Base-by-base conservation (phyloP, 2,888 invertebrate genomes). In the Synergus japonicus region DNA sequence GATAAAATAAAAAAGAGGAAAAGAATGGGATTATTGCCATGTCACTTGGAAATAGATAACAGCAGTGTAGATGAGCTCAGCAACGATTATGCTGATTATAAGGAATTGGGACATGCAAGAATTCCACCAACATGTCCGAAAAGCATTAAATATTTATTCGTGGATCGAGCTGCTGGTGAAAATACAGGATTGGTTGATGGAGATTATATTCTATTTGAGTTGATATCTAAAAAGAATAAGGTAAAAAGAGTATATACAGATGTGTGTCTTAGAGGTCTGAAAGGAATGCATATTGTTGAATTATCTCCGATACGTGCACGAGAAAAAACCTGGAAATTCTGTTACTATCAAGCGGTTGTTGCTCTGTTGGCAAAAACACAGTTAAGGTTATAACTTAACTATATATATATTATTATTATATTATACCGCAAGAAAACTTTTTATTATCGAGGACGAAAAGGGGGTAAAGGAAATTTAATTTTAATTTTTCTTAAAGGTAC, bases 281-380 rank as follows among this genome's bases (percentile, higher is more conserved):
- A 84, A 77, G 91, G 91, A 0, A 91, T 91, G 91, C 89, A 88
- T 81, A 79, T 90, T 63, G 77, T 78, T 10, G 91, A 91, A 79
- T 79, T 91, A 66, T 80, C 79, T 0, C 66, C 79, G 5, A 46
- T 77, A 37, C 86, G 91, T 29, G 76, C 60, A n/a, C 87, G 89
- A 4, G 76, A 43, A 77, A 88, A 86, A 13, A 89, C 90, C n/a
- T 91, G 91, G 91, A 91, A 91, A 78, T 91, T 91, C 78, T 91
- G 91, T 64, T 87, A 91, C 76, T 91, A 88, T 81, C 91, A 90
- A 58, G 90, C 89, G 1, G 58, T 91, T 18, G 86, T 91, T 7
- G 91, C 90, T 2, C 85, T 91, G 18, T 69, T 91, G 3, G 89
- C 87, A 0, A 91, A 91, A 80, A 91, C 91, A 2, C 91, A 91